Evolutionary conservation across 2,888 invertebrate species (phyloP).

Genomic region (Oxycera nigricornis): DNA sequence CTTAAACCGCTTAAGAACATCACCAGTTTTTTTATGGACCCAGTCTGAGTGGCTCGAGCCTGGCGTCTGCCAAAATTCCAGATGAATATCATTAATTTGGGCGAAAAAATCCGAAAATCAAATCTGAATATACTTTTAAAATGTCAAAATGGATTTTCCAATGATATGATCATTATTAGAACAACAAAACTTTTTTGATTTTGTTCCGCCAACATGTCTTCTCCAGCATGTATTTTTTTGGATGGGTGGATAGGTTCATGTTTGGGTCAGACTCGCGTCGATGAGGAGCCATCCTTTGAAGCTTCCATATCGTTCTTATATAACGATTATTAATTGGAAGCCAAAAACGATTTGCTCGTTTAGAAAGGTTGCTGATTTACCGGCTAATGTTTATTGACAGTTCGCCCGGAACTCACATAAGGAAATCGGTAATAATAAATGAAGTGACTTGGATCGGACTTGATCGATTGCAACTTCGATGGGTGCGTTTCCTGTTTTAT

Average conservation of each 20-base stretch:
- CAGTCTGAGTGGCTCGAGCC: constrained; percentile 31
- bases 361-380: constrained; percentile 3
- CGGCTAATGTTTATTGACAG: not conserved
- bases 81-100: constrained; percentile 25
- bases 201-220: not conserved
- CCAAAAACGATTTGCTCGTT: constrained; percentile 38
- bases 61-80: constrained; percentile 32
- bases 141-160: constrained; percentile 41
- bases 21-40: too few species aligned
- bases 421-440: not conserved
- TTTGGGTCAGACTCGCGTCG: too few species aligned
- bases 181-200: not conserved
- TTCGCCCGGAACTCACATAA: not conserved
- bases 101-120: too few species aligned
- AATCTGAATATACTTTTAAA: constrained; percentile 41
- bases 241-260: not conserved
- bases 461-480: constrained; percentile 16
- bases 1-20: too few species aligned
- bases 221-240: not conserved
- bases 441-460: not conserved
- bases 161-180: constrained; percentile 41
- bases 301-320: not conserved
- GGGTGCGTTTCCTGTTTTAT: not conserved
- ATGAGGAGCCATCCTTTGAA: too few species aligned
- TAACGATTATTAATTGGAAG: constrained; percentile 36